Evolutionary conservation across 1,140 invertebrate genomes (phyloP).

Genomic region (Drosophila prosaltans): DNA sequence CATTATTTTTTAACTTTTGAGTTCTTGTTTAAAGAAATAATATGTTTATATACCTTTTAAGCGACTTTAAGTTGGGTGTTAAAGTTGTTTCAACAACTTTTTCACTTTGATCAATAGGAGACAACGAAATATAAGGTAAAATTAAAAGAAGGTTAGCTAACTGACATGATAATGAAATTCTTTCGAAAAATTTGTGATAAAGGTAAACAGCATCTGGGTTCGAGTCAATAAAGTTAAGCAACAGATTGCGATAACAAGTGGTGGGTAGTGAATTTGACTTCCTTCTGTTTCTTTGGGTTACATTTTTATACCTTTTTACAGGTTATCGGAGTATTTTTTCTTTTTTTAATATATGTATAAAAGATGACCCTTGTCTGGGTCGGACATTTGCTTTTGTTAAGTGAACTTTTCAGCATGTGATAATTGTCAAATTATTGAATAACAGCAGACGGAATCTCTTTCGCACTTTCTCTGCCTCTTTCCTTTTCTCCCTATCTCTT

Average conservation of each 20-base stretch:
- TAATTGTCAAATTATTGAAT: conserved; percentile 69
- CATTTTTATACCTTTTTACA: background rate
- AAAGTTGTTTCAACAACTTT: conserved; percentile 67
- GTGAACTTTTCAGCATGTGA: conserved; percentile 42
- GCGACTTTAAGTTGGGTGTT: conserved; percentile 75
- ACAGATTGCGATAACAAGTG: conserved; percentile 45
- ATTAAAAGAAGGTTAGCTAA: conserved; percentile 1
- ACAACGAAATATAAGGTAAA: background rate
- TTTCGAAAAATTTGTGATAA: conserved; percentile 55
- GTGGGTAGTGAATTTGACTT: background rate
- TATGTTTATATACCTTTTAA: conserved; percentile 26
- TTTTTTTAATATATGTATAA: conserved; percentile 3
- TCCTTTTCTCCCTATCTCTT: too few species aligned
- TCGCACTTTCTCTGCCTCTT: too few species aligned
- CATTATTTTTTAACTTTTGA: background rate
- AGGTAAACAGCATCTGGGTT: conserved; percentile 67
- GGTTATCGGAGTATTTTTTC: conserved; percentile 3
- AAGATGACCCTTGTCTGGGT: conserved; percentile 40
- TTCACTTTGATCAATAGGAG: conserved; percentile 69
- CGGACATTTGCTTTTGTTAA: conserved; percentile 44
- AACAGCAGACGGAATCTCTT: conserved; percentile 13
- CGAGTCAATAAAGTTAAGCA: conserved; percentile 55
- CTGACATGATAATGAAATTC: conserved; percentile 61
- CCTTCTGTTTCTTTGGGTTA: background rate
- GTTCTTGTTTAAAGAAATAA: background rate